Base-by-base conservation (phyloP, 1,140 invertebrate species). In the Bombus confusus region DNA sequence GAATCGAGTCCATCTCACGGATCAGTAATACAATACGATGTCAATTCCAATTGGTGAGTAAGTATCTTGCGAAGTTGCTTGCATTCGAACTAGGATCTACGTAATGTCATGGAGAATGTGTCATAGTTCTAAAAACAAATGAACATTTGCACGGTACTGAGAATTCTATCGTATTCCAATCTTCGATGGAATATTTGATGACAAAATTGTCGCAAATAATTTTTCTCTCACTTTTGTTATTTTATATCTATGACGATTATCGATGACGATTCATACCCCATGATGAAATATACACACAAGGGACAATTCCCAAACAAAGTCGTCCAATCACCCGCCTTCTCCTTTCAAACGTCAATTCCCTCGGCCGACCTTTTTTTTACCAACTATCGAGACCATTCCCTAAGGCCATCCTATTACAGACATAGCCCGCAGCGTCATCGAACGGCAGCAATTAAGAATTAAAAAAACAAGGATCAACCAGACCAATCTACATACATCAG, bases 331-430 rank as follows among this genome's bases (percentile, higher is more conserved):
- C 22, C 39, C 47, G 4, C 79, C 10, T 73, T 81, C 52, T 72
- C 79, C 47, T 81, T 81, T 81, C 79, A 59, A 59, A 81, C 52
- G 79, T 81, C 79, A 81, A 73, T 81, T 81, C 47, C 37, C 47
- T 73, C 28, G 68, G 22, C 43, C 18, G 8, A 31, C 59, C 18
- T 34, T 73, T 81, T 59, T 81, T 66, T 66, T 43, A 6, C 22
- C 18, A 43, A 22, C 71, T 9, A 25, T 39, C 10, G 39, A 43
- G 43, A 72, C 34, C 12, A 43, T 73, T 59, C 28, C 79, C 52
- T 31, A 8, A n/a, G 69, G 79, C 79, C 15, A 28, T 28, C 25
- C 22, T 34, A 69, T 81, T 73, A 81, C 28, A 59, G 4, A 31
- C 12, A 10, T 81, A 73, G 47, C 69, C 68, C 37, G 18, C 68